A percentile compares a stretch with the other conserved stretches of the same genome.
These are phyloP conservation scores for Apodemus speciosus DNA, from an alignment of 2,113 vertebrate species.

Conservation along the genomic window DNA sequence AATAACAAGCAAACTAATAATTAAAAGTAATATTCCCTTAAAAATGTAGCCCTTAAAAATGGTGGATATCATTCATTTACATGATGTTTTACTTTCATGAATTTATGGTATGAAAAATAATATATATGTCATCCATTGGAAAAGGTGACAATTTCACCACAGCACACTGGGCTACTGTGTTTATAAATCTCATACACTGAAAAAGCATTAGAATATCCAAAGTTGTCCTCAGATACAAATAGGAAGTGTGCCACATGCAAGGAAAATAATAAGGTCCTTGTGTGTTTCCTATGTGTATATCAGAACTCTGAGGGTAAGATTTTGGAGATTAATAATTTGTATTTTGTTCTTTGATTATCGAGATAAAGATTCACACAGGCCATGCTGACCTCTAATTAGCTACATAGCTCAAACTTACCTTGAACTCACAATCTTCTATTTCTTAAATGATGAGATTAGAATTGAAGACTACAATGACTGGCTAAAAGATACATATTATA, in stretches of 20 bases:
- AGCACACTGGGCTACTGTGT: background rate
- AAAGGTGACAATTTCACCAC: constrained; percentile 19
- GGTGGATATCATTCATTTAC: background rate
- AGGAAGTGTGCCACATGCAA: background rate
- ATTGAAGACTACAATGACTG: no score
- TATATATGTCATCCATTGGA: background rate
- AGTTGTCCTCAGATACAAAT: background rate
- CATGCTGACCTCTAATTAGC: no score
- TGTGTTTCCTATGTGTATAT: background rate
- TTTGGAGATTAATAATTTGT: background rate
- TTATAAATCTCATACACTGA: background rate
- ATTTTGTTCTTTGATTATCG: background rate
- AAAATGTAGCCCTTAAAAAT: background rate
- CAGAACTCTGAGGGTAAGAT: background rate
- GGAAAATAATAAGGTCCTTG: background rate
- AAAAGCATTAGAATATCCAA: background rate
- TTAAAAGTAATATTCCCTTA: background rate
- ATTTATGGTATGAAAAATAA: background rate
- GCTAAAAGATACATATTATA: background rate
- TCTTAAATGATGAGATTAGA: background rate
- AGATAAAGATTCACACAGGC: background rate
- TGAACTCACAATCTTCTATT: background rate
- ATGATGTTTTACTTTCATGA: background rate
- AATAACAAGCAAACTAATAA: background rate
- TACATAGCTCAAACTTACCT: no score